Evolutionary conservation across 1,140 invertebrate species (phyloP).

Genomic region (Camponotus pennsylvanicus): DNA sequence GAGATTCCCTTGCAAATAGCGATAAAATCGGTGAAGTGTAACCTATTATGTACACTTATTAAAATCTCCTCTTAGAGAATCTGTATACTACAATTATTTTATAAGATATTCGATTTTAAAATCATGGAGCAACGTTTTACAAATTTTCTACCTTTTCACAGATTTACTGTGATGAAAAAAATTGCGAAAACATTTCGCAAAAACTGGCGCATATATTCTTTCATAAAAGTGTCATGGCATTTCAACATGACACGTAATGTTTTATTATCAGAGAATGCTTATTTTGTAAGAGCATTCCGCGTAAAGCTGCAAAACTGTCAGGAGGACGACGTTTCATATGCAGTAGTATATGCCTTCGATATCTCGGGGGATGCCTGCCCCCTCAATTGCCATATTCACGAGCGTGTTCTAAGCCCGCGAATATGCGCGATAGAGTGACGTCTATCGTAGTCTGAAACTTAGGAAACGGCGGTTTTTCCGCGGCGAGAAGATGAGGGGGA

Average conservation of each 20-base stretch:
- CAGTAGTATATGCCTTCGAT: not conserved
- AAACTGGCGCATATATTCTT: not conserved
- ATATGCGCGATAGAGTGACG: slow-evolving; percentile 10
- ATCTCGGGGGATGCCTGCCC: not conserved
- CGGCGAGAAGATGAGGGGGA: slow-evolving; percentile 17
- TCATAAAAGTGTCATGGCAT: not conserved
- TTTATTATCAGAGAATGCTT: not conserved
- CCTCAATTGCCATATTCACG: slow-evolving; percentile 20
- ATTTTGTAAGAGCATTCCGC: not conserved
- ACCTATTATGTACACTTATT: no score
- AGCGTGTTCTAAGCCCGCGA: not conserved
- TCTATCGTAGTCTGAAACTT: slow-evolving; percentile 39
- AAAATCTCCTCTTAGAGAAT: not conserved
- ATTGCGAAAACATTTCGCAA: not conserved
- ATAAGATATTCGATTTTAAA: slow-evolving; percentile 8
- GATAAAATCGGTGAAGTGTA: no score
- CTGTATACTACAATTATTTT: not conserved
- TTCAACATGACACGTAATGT: not conserved
- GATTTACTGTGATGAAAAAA: not conserved
- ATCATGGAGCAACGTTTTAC: not conserved
- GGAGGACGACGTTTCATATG: not conserved
- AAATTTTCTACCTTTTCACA: slow-evolving; percentile 7
- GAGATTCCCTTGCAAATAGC: no score
- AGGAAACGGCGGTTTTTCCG: slow-evolving; percentile 4
- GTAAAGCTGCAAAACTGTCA: not conserved